phyloP scores from a whole-genome alignment of 2,888 invertebrate species.

The Athetis lepigone region DNA sequence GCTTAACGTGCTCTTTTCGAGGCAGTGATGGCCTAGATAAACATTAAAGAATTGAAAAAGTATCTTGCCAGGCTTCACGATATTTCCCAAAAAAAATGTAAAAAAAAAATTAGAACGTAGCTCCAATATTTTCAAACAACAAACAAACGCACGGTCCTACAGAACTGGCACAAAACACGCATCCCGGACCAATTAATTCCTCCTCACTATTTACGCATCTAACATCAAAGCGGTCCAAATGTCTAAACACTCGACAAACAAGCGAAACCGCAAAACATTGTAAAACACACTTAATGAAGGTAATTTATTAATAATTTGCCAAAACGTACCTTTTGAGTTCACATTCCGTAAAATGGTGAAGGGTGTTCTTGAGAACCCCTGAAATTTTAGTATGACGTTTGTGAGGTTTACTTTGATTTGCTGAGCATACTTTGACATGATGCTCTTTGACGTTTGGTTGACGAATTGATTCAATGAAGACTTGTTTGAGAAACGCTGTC shows the following conservation, averaged over 20 bases:
- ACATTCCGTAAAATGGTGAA: constrained; percentile 65
- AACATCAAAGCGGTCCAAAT: constrained; percentile 76
- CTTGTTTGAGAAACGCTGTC: neutral
- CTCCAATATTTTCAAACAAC: constrained; percentile 10
- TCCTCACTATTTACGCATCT: constrained; percentile 61
- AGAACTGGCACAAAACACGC: constrained; percentile 33
- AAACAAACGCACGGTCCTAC: constrained; percentile 8
- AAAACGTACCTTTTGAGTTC: constrained; percentile 71
- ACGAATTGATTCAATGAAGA: neutral
- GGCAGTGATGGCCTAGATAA: no score
- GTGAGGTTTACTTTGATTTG: constrained; percentile 40
- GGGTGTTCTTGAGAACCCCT: constrained; percentile 50
- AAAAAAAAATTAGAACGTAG: neutral
- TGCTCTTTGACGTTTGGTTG: constrained; percentile 24
- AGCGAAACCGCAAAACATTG: constrained; percentile 80
- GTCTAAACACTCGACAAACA: constrained; percentile 77
- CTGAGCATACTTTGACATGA: constrained; percentile 32
- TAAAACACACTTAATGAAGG: constrained; percentile 81
- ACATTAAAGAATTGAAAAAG: no score
- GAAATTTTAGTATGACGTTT: constrained; percentile 41
- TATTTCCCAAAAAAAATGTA: no score
- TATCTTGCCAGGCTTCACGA: no score
- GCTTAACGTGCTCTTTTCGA: no score
- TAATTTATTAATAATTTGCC: constrained; percentile 84
- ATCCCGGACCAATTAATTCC: constrained; percentile 58